Evolutionary conservation across 2,797 vertebrate genomes (phyloP).

Genomic region (Poeciliopsis infans): DNA sequence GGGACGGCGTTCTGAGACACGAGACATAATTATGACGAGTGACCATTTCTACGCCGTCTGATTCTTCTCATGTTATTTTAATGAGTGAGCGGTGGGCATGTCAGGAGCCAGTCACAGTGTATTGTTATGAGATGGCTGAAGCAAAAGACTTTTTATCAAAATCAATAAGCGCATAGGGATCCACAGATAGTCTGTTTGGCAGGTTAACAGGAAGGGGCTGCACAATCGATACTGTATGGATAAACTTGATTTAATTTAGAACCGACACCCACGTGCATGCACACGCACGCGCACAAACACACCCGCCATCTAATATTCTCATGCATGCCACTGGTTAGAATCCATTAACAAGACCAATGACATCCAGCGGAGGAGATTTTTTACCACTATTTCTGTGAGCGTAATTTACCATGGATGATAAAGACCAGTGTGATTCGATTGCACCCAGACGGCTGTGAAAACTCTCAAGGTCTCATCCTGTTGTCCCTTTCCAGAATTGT

Average conservation of each 20-base stretch:
- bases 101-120: constrained; percentile 52
- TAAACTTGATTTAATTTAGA: constrained; percentile 32
- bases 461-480: constrained; percentile 56
- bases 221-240: constrained; percentile 41
- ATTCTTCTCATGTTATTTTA: constrained; percentile 64
- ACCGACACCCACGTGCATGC: constrained; percentile 18
- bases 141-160: constrained; percentile 60
- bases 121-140: constrained; percentile 51
- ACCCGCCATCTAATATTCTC: constrained; percentile 11
- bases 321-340: constrained; percentile 2
- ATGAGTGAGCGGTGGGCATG: constrained; percentile 50
- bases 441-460: constrained; percentile 33
- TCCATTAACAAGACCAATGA: constrained; percentile 42
- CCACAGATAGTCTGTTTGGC: constrained; percentile 38
- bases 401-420: constrained; percentile 42
- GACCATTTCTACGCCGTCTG: constrained; percentile 53
- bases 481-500: constrained; percentile 31
- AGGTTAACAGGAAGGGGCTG: constrained; percentile 31
- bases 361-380: constrained; percentile 24
- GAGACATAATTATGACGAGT: constrained; percentile 36
- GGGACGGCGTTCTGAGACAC: constrained; percentile 35
- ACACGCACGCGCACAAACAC: not conserved
- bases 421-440: constrained; percentile 23
- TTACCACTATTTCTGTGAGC: constrained; percentile 21
- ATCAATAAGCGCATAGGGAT: constrained; percentile 58